phyloP scores from a whole-genome alignment of 2,113 vertebrate genomes.

The Stegostoma tigrinum region DNA sequence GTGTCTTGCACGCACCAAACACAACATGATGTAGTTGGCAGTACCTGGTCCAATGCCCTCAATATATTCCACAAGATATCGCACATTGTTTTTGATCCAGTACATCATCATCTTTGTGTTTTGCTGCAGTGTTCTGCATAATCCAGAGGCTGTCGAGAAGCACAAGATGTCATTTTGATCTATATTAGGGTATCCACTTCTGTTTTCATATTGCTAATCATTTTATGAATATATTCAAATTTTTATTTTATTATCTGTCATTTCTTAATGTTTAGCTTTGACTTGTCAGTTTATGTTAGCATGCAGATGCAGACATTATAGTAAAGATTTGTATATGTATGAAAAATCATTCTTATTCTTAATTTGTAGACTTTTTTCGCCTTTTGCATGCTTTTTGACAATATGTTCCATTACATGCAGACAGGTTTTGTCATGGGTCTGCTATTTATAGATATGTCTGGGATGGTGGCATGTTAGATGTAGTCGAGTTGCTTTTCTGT shows the following conservation, averaged over 20 bases:
- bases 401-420: background rate
- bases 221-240: slow-evolving; percentile 18
- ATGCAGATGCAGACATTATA: background rate
- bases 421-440: background rate
- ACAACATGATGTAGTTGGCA: too few species aligned
- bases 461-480: background rate
- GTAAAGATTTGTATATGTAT: background rate
- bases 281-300: background rate
- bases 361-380: background rate
- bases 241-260: background rate
- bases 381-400: background rate
- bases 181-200: background rate
- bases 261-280: slow-evolving; percentile 21
- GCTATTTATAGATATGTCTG: too few species aligned
- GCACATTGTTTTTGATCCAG: background rate
- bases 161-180: background rate
- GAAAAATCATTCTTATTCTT: background rate
- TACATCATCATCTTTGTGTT: background rate
- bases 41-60: background rate
- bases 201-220: slow-evolving; percentile 12
- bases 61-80: slow-evolving; percentile 3
- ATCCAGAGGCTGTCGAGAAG: background rate
- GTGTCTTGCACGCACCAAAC: background rate
- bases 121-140: background rate
- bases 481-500: background rate